Evolutionary conservation across 2,113 vertebrate species (phyloP), one percentile per base, ranked within the genome.

Genomic region (Pomatostomus ruficeps): DNA sequence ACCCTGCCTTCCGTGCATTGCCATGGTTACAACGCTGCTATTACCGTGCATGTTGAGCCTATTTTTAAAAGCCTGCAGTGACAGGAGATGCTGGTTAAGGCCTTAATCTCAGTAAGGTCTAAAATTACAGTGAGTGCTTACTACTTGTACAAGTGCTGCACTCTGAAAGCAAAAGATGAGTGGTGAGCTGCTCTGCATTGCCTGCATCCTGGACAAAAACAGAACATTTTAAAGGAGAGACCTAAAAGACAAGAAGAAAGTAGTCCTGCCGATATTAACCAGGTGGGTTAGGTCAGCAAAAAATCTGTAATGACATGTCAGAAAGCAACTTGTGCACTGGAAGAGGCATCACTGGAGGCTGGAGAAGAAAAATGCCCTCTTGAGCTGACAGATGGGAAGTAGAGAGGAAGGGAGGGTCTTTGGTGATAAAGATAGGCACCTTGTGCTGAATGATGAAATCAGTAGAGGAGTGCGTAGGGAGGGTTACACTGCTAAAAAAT

Each of bases 1-100:
- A 49, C 65, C 45, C 85, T 65, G 78, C 58, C 45, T 89, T 61
- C 55, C 61, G 43, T 24, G 38, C 75, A 90, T 94, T 74, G 82
- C 92, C 94, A 93, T 95, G 91, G 94, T 90, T 95, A 95, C 95
- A 70, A 57, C 0, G 4, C 89, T 77, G 77, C 87, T 71, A 84
- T 81, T 55, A 70, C 91, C 14, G 22, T 12, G 79, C 66, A n/a
- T 5, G 26, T 49, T 2, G 13, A 96, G 38, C 38, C 82, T 96
- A 84, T 94, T 94, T 95, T 86, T 92, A 86, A 91, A 88, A 94
- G 79, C 35, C 75, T 90, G 85, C 83, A 86, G 31, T 62, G 72
- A 85, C 55, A 92, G 81, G 49, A 93, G 91, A 72, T 92, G 79
- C 65, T 80, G 55, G 59, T 54, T 90, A 83, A 70, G 55, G 63